phyloP scores from a whole-genome alignment of 2,888 invertebrate genomes.

The Xylota sylvarum region DNA sequence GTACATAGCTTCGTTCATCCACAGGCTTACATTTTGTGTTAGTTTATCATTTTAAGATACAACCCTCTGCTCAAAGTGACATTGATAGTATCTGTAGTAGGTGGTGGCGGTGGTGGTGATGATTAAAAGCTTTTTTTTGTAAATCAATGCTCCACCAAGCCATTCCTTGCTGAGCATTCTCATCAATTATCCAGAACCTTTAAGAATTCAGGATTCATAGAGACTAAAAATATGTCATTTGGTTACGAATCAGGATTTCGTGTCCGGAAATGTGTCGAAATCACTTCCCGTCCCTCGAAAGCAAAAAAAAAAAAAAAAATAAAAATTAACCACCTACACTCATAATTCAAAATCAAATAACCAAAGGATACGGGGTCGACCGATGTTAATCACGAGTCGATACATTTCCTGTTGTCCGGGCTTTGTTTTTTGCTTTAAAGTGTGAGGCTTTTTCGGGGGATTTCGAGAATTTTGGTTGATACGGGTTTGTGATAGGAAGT shows the following conservation, averaged over 20 bases:
- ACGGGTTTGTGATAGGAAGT: constrained; percentile 38
- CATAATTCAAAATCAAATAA: constrained; percentile 69
- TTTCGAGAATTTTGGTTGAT: constrained; percentile 36
- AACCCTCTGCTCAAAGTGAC: constrained; percentile 3
- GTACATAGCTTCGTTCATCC: no score
- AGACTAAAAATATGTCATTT: constrained; percentile 43
- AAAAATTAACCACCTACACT: neutral
- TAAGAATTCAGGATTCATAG: constrained; percentile 14
- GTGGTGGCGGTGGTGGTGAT: neutral
- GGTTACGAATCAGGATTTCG: constrained; percentile 21
- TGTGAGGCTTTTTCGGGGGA: constrained; percentile 2
- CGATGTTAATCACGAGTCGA: constrained; percentile 62
- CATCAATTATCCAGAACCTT: constrained; percentile 38
- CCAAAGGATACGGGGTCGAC: constrained; percentile 51
- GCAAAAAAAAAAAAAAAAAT: neutral
- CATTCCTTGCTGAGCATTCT: neutral
- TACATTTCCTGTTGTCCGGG: constrained; percentile 62
- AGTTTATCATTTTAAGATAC: neutral
- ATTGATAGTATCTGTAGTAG: constrained; percentile 37
- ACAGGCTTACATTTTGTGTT: no score
- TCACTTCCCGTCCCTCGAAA: constrained; percentile 7
- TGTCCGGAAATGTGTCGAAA: constrained; percentile 49
- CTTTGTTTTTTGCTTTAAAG: constrained; percentile 12
- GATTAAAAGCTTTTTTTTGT: neutral
- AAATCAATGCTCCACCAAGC: neutral